phyloP scores from a whole-genome alignment of 2,113 vertebrate species.

The Bucco capensis region DNA sequence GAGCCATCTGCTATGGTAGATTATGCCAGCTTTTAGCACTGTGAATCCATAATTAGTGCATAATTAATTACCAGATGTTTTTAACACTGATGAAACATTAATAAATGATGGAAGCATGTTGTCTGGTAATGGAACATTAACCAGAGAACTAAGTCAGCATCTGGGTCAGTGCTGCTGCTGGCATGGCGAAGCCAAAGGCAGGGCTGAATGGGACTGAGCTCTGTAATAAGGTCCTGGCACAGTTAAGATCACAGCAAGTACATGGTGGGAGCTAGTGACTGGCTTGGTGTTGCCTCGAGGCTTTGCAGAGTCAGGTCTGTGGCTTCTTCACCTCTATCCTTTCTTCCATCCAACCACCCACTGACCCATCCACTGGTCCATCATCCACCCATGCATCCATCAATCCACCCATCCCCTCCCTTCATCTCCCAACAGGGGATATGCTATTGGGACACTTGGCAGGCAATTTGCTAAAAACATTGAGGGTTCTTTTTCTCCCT shows the following conservation, averaged over 20 bases:
- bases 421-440: not conserved
- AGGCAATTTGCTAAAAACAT: not conserved
- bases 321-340: not conserved
- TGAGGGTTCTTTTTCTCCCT: accelerated
- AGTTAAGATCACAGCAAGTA: not conserved
- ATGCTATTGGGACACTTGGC: accelerated
- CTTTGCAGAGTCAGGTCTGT: not conserved
- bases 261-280: not conserved
- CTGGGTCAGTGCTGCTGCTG: not conserved
- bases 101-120: slow-evolving; percentile 58
- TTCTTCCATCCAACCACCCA: too few species aligned
- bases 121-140: slow-evolving; percentile 62
- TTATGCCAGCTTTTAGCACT: slow-evolving; percentile 49
- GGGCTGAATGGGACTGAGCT: not conserved
- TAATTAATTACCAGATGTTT: slow-evolving; percentile 75
- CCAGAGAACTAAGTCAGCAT: not conserved
- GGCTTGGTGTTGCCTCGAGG: not conserved
- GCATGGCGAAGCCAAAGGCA: accelerated
- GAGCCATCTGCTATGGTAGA: slow-evolving; percentile 58
- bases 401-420: too few species aligned
- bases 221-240: not conserved
- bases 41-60: slow-evolving; percentile 68
- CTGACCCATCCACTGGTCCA: too few species aligned
- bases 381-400: not conserved
- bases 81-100: slow-evolving; percentile 71